Conservation (phyloP, 2,113 vertebrate genomes). For the Gymnorhina tibicen region DNA sequence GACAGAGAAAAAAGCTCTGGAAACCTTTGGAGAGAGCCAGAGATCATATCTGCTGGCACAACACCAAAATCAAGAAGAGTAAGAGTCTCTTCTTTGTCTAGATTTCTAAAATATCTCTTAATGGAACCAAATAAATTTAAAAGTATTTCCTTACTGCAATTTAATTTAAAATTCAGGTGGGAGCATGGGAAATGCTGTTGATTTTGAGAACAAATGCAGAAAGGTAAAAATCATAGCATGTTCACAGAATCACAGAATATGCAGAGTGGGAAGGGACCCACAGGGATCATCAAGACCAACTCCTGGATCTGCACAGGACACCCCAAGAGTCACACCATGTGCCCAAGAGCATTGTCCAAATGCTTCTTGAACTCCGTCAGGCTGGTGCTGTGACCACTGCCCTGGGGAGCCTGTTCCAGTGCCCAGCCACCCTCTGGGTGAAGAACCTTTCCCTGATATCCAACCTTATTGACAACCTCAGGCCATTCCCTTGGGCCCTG, state of each 20-base stretch:
- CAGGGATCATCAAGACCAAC: not conserved
- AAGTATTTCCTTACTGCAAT: not conserved
- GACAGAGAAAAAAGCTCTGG: not conserved
- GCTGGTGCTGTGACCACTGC: not conserved
- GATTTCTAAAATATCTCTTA: not conserved
- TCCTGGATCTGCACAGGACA: not conserved
- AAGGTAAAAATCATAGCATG: not conserved
- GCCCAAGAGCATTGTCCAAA: not conserved
- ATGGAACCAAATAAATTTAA: not conserved
- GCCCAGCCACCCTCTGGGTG: rapidly evolving
- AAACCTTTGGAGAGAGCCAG: not conserved
- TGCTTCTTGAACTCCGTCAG: not conserved
- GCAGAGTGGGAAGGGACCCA: not conserved
- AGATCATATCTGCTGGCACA: not conserved
- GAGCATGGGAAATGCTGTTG: not conserved
- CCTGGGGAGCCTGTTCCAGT: not conserved
- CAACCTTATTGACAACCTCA: not conserved
- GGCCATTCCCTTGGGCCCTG: not conserved
- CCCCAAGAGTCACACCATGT: not conserved
- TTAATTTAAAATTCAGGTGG: not conserved
- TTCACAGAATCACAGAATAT: not conserved
- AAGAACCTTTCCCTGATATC: not conserved
- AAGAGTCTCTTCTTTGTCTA: not conserved
- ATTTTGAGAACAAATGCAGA: not conserved
- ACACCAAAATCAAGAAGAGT: not conserved